phyloP scores from a whole-genome alignment of 1,140 invertebrate genomes.

The Aphis craccivora region DNA sequence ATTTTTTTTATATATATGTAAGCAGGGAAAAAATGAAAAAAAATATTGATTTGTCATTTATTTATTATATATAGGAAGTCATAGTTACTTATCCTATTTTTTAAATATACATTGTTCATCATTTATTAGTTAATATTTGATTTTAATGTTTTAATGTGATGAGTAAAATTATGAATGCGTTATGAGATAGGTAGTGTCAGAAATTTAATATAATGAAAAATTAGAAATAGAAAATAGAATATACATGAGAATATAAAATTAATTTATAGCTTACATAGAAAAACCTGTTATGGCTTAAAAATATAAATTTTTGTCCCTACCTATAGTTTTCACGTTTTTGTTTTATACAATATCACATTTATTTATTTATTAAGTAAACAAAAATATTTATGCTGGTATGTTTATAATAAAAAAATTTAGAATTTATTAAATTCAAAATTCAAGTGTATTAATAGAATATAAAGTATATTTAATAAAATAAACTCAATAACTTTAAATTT shows the following conservation, averaged over 20 bases:
- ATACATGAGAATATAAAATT: not conserved
- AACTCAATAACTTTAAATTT: not conserved
- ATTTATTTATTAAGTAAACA: not conserved
- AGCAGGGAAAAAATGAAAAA: not conserved
- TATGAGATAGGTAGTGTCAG: not conserved
- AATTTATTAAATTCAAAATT: not conserved
- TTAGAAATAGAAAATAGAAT: not conserved
- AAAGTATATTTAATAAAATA: not conserved
- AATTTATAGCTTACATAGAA: not conserved
- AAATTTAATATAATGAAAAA: not conserved
- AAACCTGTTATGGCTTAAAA: not conserved
- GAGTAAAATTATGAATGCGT: not conserved
- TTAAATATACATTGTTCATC: not conserved
- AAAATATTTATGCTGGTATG: not conserved
- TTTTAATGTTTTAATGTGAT: not conserved
- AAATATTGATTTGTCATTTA: not conserved
- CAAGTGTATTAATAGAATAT: not conserved
- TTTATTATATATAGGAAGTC: not conserved
- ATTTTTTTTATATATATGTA: not conserved
- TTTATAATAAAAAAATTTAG: not conserved
- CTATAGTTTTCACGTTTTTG: not conserved
- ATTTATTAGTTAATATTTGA: not conserved
- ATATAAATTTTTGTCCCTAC: not conserved
- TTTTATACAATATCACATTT: not conserved
- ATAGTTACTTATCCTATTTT: not conserved